Base-by-base conservation (phyloP, 1,140 invertebrate genomes). In the Cyrtorhinus lividipennis region DNA sequence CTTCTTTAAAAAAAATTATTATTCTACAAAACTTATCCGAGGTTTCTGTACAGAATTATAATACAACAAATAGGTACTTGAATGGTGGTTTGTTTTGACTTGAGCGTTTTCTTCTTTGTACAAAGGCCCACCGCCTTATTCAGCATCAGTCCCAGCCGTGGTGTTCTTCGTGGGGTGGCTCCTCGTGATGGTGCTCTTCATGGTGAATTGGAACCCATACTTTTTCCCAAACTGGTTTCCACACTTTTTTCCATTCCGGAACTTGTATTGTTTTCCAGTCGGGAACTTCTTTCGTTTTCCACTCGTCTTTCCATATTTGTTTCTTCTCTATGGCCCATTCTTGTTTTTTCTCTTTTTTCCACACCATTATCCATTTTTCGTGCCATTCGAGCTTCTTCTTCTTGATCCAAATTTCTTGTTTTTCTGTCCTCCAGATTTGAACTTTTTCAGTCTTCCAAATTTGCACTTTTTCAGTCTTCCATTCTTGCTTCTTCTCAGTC, bases 361-460 rank as follows among this genome's bases (percentile, higher is more conserved):
- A 87, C 26, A 85, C 79, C 70, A 87, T 83, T 23, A 85, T 80
- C 68, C 84, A 84, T 69, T 87, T 81, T 66, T 86, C 81, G 46
- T 84, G 76, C 85, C 86, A 88, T 23, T 83, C 80, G 62, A 86
- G 75, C 70, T 86, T 84, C 73, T 88, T 87, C 65, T 87, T 60
- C 5, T 69, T 68, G 2, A 67, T 66, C 68, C 72, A 69, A 1
- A 82, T 74, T 71, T 82, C 79, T 65, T 81, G 82, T 79, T 80
- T 82, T 20, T 81, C 78, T 1, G 81, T 81, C 12, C 80, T 77
- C 72, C 82, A 75, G n/a, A 63, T 68, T 67, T 66, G 78, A 67
- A 84, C 84, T 83, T 59, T 64, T 38, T 66, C 67, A 13, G 64
- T 68, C 48, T 65, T 68, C 67, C 62, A 71, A 1, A 69, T 77